A percentile compares a stretch with the other conserved stretches of the same genome.
Evolutionary conservation across 2,888 invertebrate species (phyloP).

Genomic region (Dorcus hopei): DNA sequence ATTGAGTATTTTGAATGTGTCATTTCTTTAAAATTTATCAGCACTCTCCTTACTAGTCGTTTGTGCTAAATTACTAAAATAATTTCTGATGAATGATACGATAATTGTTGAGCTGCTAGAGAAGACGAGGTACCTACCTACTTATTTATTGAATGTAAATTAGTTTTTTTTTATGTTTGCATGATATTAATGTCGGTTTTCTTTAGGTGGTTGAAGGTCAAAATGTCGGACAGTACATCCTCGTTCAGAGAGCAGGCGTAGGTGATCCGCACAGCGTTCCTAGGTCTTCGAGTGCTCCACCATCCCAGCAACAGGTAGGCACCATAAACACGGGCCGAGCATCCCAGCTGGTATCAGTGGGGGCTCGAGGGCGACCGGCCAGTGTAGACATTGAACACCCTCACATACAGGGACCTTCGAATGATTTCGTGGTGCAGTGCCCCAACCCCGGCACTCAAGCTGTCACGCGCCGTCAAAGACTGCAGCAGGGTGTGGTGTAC

Average conservation of each 20-base stretch:
- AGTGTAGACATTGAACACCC: slow-evolving; percentile 57
- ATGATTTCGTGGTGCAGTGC: slow-evolving; percentile 32
- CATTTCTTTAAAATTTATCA: too few relatives aligned
- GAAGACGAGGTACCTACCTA: too few relatives aligned
- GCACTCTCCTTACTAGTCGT: too few relatives aligned
- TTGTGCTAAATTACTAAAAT: too few relatives aligned
- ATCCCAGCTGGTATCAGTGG: slow-evolving; percentile 44
- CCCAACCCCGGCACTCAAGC: slow-evolving; percentile 53
- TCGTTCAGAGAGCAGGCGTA: slow-evolving; percentile 71
- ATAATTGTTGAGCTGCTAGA: too few relatives aligned
- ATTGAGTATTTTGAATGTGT: too few relatives aligned
- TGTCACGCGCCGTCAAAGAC: slow-evolving; percentile 51
- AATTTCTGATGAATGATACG: too few relatives aligned
- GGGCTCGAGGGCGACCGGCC: slow-evolving; percentile 62
- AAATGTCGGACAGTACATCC: slow-evolving; percentile 74
- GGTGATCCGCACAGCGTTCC: slow-evolving; percentile 60
- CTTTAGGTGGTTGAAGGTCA: slow-evolving; percentile 61
- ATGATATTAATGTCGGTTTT: background rate
- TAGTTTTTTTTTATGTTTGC: too few relatives aligned
- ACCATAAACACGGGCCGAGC: slow-evolving; percentile 39
- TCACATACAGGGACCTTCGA: slow-evolving; percentile 12
- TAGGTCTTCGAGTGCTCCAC: slow-evolving; percentile 81
- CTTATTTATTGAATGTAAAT: too few relatives aligned
- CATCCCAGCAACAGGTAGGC: slow-evolving; percentile 51
- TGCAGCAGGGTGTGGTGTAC: slow-evolving; percentile 44